A percentile compares a stretch with the other conserved stretches of the same genome.
phyloP scores from a whole-genome alignment of 2,113 vertebrate species.

The Poeciliopsis turrubarensis region DNA sequence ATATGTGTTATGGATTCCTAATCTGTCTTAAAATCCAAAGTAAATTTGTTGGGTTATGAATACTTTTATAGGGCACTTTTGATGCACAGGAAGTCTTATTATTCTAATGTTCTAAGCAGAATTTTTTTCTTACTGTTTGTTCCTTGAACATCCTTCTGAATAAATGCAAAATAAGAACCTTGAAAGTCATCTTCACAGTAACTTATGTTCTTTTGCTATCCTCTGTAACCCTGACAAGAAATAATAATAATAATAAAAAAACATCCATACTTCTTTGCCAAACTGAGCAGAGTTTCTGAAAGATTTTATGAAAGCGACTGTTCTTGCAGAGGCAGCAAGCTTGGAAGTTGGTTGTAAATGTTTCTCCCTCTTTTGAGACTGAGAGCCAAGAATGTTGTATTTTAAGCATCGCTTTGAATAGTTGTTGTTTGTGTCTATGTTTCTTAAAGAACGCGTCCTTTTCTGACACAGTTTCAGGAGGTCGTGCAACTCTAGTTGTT shows the following conservation, averaged over 20 bases:
- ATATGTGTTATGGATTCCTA: no score
- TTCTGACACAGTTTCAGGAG: background rate
- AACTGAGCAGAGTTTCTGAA: background rate
- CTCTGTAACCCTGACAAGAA: conserved; percentile 13
- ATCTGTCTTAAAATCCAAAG: no score
- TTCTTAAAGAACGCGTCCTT: conserved; percentile 47
- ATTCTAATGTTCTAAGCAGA: background rate
- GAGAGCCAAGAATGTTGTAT: conserved; percentile 14
- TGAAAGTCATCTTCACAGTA: background rate
- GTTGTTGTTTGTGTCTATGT: conserved; percentile 11
- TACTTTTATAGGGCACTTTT: background rate
- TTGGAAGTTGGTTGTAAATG: background rate
- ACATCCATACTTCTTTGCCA: conserved; percentile 4
- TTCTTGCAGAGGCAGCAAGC: conserved; percentile 1
- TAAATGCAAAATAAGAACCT: background rate
- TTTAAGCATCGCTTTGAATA: conserved; percentile 20
- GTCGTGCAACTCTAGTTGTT: background rate
- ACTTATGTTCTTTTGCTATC: background rate
- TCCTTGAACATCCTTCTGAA: background rate
- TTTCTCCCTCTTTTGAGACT: conserved; percentile 9
- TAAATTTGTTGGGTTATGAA: background rate
- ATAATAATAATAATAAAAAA: background rate
- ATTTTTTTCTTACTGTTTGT: background rate
- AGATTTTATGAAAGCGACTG: conserved; percentile 7
- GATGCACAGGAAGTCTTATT: background rate